Evolutionary conservation across 2,888 invertebrate genomes (phyloP).

Genomic region (Eubasilissa splendida): DNA sequence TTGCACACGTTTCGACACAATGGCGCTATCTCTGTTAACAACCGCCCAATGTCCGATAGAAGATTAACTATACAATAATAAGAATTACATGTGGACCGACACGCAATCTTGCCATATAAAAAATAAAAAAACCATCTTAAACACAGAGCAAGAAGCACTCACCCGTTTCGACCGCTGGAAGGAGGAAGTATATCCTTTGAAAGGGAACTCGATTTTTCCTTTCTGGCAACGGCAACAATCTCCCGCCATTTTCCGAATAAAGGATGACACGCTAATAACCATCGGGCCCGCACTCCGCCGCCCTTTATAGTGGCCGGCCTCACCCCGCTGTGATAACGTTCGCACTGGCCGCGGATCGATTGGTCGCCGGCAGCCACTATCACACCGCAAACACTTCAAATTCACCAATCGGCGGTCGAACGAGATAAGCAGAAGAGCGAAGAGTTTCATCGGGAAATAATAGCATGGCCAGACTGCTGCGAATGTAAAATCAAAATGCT

Average conservation of each 20-base stretch:
- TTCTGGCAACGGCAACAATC: background rate
- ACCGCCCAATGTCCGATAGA: too few species aligned
- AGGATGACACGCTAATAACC: slow-evolving; percentile 25
- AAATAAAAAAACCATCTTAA: too few species aligned
- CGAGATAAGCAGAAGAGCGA: background rate
- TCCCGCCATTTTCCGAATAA: background rate
- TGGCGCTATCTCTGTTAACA: too few species aligned
- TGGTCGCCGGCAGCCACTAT: background rate
- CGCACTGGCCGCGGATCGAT: slow-evolving; percentile 9
- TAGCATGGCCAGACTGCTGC: too few species aligned
- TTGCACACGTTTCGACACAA: too few species aligned
- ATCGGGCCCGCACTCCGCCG: background rate
- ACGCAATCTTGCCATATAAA: too few species aligned
- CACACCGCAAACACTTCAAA: slow-evolving; percentile 12
- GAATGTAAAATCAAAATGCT: too few species aligned
- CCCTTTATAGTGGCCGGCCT: slow-evolving; percentile 18
- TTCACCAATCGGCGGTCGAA: background rate
- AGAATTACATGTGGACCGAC: too few species aligned
- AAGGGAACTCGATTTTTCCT: background rate
- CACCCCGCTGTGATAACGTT: background rate
- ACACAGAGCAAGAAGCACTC: too few species aligned
- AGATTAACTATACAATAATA: too few species aligned
- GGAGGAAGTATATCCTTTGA: background rate
- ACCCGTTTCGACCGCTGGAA: too few species aligned
- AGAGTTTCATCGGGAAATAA: too few species aligned